phyloP scores from a whole-genome alignment of 2,113 vertebrate genomes.

The Cyanocitta stelleri region DNA sequence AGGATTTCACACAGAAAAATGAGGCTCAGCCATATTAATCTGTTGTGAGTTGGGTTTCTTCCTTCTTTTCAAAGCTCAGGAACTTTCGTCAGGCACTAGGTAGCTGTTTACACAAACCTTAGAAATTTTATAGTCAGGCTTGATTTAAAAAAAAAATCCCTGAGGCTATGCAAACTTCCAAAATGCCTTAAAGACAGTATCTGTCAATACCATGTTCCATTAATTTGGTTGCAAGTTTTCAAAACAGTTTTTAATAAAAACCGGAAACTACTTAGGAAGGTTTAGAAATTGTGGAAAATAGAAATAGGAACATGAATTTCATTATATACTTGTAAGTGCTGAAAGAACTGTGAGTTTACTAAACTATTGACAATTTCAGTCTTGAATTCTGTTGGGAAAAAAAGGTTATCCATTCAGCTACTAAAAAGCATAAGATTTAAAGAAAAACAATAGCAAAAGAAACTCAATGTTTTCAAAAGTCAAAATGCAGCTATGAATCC shows the following conservation, averaged over 20 bases:
- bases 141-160: neutral
- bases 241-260: neutral
- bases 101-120: neutral
- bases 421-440: neutral
- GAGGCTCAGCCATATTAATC: neutral
- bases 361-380: neutral
- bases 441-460: neutral
- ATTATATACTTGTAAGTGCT: neutral
- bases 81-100: neutral
- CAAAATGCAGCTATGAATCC: neutral
- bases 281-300: neutral
- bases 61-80: neutral
- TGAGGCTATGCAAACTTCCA: neutral
- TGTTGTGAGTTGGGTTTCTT: accelerated
- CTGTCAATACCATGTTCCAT: neutral
- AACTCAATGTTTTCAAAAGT: neutral
- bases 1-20: neutral
- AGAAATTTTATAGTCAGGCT: neutral
- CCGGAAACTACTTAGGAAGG: neutral
- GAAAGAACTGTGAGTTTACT: neutral
- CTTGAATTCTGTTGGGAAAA: neutral
- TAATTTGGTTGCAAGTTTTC: neutral
- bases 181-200: neutral
- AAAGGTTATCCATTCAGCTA: neutral
- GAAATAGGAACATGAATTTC: neutral